Evolutionary conservation across 2,888 invertebrate genomes (phyloP).

Genomic region (Hirtodrosophila trivittata): DNA sequence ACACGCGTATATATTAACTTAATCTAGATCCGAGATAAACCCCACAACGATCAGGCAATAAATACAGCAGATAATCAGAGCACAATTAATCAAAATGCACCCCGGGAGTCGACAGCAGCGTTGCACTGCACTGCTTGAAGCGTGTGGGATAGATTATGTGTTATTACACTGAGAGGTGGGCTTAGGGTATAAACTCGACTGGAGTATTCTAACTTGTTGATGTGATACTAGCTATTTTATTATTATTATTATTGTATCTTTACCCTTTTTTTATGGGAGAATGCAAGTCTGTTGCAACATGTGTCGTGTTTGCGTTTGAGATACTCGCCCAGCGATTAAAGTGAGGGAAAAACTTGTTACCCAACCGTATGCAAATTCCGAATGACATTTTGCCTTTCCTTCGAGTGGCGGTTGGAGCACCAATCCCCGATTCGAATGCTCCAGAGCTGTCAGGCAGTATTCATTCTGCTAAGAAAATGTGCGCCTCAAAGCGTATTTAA

Average conservation of each 20-base stretch:
- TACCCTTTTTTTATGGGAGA: too few species aligned
- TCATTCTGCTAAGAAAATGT: conserved; percentile 28
- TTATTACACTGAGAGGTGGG: too few species aligned
- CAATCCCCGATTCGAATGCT: conserved; percentile 2
- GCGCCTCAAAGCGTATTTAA: conserved; percentile 45
- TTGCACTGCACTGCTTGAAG: too few species aligned
- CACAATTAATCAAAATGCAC: neutral
- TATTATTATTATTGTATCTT: too few species aligned
- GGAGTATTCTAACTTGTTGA: neutral
- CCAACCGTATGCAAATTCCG: conserved; percentile 46
- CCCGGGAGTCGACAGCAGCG: too few species aligned
- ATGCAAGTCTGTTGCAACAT: conserved; percentile 16
- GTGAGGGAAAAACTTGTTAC: conserved; percentile 41
- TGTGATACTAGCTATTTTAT: neutral
- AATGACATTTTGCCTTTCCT: conserved; percentile 50
- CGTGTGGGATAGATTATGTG: too few species aligned
- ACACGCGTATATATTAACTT: too few species aligned
- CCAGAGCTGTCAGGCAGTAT: conserved; percentile 9
- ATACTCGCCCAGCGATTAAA: conserved; percentile 39
- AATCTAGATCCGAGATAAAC: too few species aligned
- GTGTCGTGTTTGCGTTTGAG: conserved; percentile 48
- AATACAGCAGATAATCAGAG: too few species aligned
- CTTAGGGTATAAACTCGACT: too few species aligned
- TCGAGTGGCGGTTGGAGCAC: neutral
- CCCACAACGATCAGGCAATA: too few species aligned